Base-by-base conservation (phyloP, 1,140 invertebrate species). In the Lepidotrigona ventralis region DNA sequence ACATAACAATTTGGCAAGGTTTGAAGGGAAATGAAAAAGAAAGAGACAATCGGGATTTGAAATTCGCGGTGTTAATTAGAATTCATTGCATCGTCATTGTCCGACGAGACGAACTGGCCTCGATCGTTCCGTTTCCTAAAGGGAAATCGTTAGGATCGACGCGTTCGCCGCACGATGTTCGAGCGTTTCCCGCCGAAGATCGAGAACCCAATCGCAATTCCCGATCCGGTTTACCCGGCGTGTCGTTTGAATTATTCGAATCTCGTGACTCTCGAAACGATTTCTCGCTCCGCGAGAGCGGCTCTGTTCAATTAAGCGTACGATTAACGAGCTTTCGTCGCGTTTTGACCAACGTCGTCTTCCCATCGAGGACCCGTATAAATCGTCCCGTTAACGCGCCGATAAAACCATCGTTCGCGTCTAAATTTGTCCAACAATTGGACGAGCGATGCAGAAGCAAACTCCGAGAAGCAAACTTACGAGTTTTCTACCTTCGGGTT, bases 11-110 rank as follows among this genome's bases (percentile, higher is more conserved):
- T 39, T 33, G 33, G 33, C 3, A 33, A 33, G 33, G 33, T 33
- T 39, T 4, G 39, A 39, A 5, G 8, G 39, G 8, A n/a, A n/a
- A n/a, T n/a, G n/a, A n/a, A n/a, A n/a, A n/a, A n/a, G n/a, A n/a
- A n/a, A n/a, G n/a, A n/a, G n/a, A n/a, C n/a, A n/a, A n/a, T n/a
- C n/a, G n/a, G n/a, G n/a, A n/a, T n/a, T n/a, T n/a, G n/a, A n/a
- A n/a, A n/a, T n/a, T n/a, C n/a, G n/a, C n/a, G n/a, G n/a, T n/a
- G n/a, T 39, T 83, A 83, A 83, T 83, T 83, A 83, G 81, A 83
- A 83, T 83, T 83, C 75, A 83, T 79, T 79, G 81, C 68, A 17
- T 79, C 68, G 66, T 79, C 79, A 83, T 83, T 79, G 75, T 83
- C 63, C 63, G 53, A 56, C 19, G 75, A 71, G 81, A 83, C 81